Evolutionary conservation across 1,140 invertebrate genomes (phyloP).

Genomic region (Chironomus striatipennis): DNA sequence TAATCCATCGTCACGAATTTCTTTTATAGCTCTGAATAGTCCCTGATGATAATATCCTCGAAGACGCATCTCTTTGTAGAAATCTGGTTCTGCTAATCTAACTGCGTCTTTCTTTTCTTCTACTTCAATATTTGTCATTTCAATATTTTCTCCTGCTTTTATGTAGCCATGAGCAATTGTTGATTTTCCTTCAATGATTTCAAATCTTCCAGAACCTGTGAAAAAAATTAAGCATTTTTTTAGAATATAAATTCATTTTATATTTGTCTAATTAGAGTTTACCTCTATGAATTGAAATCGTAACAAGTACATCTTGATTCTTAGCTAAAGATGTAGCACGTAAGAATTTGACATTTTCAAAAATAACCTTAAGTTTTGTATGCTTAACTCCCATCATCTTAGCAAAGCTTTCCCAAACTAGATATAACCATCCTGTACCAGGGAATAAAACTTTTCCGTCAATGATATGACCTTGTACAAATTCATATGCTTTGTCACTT

Average conservation of each 20-base stretch:
- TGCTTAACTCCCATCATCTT: slow-evolving; percentile 60
- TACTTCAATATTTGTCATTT: slow-evolving; percentile 39
- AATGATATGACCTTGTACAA: slow-evolving; percentile 74
- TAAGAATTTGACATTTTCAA: slow-evolving; percentile 77
- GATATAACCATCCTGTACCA: slow-evolving; percentile 74
- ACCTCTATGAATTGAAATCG: slow-evolving; percentile 69
- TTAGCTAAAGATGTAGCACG: slow-evolving; percentile 72
- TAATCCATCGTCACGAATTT: slow-evolving; percentile 40
- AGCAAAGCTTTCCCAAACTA: slow-evolving; percentile 86
- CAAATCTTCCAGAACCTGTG: slow-evolving; percentile 72
- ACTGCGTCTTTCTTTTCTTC: neutral
- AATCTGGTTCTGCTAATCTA: slow-evolving; percentile 54
- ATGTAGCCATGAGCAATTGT: slow-evolving; percentile 70
- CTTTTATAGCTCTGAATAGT: slow-evolving; percentile 32
- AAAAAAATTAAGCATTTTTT: neutral
- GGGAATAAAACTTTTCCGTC: slow-evolving; percentile 83
- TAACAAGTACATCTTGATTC: slow-evolving; percentile 58
- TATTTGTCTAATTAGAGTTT: neutral
- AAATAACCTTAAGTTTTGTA: slow-evolving; percentile 69
- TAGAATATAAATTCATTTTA: no score
- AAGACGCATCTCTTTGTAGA: slow-evolving; percentile 86
- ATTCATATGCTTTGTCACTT: slow-evolving; percentile 61
- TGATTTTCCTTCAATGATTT: slow-evolving; percentile 68
- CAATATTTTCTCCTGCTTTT: slow-evolving; percentile 42
- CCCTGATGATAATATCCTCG: slow-evolving; percentile 80